phyloP scores from a whole-genome alignment of 1,140 invertebrate genomes.

The Lanistes nyassanus region DNA sequence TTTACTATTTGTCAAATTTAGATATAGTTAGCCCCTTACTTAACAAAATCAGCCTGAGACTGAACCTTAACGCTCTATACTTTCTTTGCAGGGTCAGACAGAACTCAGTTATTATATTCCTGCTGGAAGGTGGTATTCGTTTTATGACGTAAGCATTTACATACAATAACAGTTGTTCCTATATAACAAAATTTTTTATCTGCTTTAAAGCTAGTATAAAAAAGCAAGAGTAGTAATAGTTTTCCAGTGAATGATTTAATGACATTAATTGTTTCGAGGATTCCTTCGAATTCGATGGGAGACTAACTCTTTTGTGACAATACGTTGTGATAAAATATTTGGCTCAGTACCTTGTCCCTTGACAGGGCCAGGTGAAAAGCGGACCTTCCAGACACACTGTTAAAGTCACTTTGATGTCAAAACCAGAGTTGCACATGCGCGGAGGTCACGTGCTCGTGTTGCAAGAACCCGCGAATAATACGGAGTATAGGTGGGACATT shows the following conservation, averaged over 20 bases:
- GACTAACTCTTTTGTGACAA: background rate
- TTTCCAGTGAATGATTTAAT: background rate
- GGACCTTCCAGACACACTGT: constrained; percentile 13
- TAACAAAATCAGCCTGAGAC: no score
- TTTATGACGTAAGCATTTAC: constrained; percentile 58
- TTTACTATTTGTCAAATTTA: no score
- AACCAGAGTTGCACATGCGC: constrained; percentile 64
- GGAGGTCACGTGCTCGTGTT: constrained; percentile 66
- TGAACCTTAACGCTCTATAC: background rate
- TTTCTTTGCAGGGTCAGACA: constrained; percentile 31
- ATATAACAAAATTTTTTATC: background rate
- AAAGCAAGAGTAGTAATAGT: background rate
- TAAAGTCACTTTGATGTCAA: constrained; percentile 32
- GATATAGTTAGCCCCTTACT: no score
- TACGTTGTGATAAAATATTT: background rate
- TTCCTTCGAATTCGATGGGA: background rate
- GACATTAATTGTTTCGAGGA: background rate
- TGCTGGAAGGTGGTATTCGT: constrained; percentile 66
- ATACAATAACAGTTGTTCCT: background rate
- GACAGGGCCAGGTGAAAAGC: background rate
- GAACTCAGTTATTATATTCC: constrained; percentile 63
- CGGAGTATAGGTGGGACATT: constrained; percentile 47
- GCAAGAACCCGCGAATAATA: constrained; percentile 64
- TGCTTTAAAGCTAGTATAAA: background rate
- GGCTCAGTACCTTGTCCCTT: background rate